phyloP scores from a whole-genome alignment of 2,797 vertebrate genomes.

The Chiroxiphia lanceolata region DNA sequence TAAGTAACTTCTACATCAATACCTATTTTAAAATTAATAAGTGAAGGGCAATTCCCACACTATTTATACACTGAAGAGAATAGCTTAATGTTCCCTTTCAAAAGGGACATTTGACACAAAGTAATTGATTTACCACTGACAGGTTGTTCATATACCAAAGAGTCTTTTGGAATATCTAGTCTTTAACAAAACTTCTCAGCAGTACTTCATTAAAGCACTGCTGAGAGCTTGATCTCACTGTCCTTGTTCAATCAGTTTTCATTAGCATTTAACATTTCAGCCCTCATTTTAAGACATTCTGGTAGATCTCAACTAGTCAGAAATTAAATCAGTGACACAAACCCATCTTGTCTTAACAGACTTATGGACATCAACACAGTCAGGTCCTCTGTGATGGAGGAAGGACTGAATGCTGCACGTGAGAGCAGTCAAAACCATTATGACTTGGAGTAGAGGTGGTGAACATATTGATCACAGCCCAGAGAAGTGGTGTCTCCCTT shows the following conservation, averaged over 20 bases:
- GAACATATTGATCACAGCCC: neutral
- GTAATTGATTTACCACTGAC: neutral
- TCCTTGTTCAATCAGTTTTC: neutral
- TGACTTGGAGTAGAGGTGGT: neutral
- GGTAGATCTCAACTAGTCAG: neutral
- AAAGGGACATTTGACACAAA: neutral
- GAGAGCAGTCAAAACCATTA: neutral
- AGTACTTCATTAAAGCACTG: neutral
- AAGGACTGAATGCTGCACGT: neutral
- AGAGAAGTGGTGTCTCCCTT: neutral
- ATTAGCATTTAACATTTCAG: neutral
- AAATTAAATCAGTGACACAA: neutral
- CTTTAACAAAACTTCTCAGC: neutral
- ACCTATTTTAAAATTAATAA: neutral
- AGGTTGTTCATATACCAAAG: neutral
- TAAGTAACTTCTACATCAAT: neutral
- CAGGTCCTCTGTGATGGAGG: neutral
- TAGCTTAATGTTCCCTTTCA: neutral
- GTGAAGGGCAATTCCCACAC: neutral
- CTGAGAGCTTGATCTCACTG: neutral
- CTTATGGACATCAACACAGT: rapidly evolving
- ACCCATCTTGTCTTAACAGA: neutral
- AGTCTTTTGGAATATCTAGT: neutral
- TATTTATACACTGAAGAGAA: neutral
- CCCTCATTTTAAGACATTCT: neutral